Percentiles rank a stretch among this genome's conserved stretches.
phyloP scores from a whole-genome alignment of 1,140 invertebrate genomes.

The Ostrea edulis region DNA sequence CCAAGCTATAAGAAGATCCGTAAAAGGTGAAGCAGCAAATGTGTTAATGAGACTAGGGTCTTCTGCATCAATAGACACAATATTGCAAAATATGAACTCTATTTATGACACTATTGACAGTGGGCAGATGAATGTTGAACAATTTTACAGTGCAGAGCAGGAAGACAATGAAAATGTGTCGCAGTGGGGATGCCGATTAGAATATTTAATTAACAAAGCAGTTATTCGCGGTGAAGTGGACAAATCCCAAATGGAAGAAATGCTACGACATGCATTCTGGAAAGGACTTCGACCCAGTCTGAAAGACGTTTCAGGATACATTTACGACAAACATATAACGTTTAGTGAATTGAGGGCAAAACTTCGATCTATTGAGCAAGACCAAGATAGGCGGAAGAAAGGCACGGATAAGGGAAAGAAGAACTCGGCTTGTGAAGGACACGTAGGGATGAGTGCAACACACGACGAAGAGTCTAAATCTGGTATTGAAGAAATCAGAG shows the following conservation, averaged over 20 bases:
- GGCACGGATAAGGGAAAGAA: neutral
- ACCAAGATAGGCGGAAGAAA: neutral
- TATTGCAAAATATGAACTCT: constrained; percentile 25
- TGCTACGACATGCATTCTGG: neutral
- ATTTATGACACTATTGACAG: constrained; percentile 28
- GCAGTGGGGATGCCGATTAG: constrained; percentile 26
- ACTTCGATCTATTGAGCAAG: neutral
- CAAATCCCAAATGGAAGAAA: neutral
- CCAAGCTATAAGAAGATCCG: constrained; percentile 22
- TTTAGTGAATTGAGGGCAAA: neutral
- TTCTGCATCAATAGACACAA: constrained; percentile 2
- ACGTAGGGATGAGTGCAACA: neutral
- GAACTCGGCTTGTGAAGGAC: neutral
- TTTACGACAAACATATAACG: neutral
- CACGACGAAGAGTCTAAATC: neutral
- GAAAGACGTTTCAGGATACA: constrained; percentile 5
- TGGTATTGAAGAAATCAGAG: neutral
- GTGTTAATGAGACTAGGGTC: constrained; percentile 19
- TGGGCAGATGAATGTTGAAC: neutral
- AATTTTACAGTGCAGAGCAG: constrained; percentile 39
- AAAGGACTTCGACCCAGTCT: neutral
- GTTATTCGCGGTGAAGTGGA: neutral
- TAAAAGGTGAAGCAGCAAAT: neutral
- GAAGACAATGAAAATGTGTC: constrained; percentile 13
- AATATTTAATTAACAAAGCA: constrained; percentile 27